phyloP scores from a whole-genome alignment of 1,140 invertebrate genomes.

The Pseudomyrmex sp. region DNA sequence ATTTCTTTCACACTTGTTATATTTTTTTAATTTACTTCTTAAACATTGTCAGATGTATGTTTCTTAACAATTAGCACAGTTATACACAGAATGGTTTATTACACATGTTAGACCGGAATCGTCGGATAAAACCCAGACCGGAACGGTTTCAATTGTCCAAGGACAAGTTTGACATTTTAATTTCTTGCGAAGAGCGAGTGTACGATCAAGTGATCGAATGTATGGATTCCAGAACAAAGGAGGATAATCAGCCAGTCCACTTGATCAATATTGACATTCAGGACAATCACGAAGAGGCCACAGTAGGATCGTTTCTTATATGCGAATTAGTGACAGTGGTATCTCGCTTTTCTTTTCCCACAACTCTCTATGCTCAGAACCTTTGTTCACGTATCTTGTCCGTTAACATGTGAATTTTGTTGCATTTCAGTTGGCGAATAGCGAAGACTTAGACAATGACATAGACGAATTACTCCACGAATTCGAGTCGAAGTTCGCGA shows the following conservation, averaged over 20 bases:
- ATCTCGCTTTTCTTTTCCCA: slow-evolving; percentile 70
- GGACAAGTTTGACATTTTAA: slow-evolving; percentile 98
- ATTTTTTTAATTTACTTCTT: not conserved
- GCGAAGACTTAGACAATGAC: slow-evolving; percentile 98
- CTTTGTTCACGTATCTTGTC: not conserved
- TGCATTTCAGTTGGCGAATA: slow-evolving; percentile 91
- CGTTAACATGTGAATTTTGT: slow-evolving; percentile 16
- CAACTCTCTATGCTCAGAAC: slow-evolving; percentile 16
- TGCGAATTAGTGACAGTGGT: slow-evolving; percentile 97
- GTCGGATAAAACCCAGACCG: slow-evolving; percentile 96
- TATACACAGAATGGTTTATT: slow-evolving; percentile 99
- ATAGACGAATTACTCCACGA: slow-evolving; percentile 98
- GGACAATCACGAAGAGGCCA: slow-evolving; percentile 99
- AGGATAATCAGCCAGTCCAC: slow-evolving; percentile 95
- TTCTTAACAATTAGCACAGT: slow-evolving; percentile 83
- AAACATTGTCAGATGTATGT: slow-evolving; percentile 2
- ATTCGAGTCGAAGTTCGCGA: slow-evolving; percentile 95
- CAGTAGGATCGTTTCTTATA: slow-evolving; percentile 99
- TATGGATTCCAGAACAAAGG: slow-evolving; percentile 90
- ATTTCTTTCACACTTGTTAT: not conserved
- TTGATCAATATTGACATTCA: slow-evolving; percentile 99
- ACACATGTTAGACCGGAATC: slow-evolving; percentile 99
- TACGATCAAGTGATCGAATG: slow-evolving; percentile 97
- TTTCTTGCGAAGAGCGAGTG: slow-evolving; percentile 99
- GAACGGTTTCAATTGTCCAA: slow-evolving; percentile 96